phyloP scores from a whole-genome alignment of 2,797 vertebrate genomes.

The Neostethus bicornis region DNA sequence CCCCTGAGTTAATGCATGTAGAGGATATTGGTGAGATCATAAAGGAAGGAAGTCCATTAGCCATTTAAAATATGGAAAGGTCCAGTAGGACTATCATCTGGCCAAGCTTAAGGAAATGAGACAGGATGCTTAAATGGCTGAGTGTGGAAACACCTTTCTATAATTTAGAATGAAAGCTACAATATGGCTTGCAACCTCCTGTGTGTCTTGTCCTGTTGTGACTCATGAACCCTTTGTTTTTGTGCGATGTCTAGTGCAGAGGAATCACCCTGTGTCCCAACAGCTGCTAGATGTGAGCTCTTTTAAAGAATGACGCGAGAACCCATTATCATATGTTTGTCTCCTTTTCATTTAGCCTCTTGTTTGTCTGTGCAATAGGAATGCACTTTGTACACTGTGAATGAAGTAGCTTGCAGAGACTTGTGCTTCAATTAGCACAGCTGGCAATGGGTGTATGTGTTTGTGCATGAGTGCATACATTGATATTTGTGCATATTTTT shows the following conservation, averaged over 20 bases:
- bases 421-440: conserved; percentile 51
- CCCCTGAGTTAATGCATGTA: conserved; percentile 52
- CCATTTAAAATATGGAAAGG: conserved; percentile 38
- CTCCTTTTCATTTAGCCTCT: conserved; percentile 60
- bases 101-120: conserved; percentile 58
- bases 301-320: conserved; percentile 49
- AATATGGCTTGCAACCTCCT: conserved; percentile 27
- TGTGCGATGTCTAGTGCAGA: conserved; percentile 53
- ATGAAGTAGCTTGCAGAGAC: conserved; percentile 59
- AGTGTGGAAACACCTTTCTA: conserved; percentile 64
- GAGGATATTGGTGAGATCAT: conserved; percentile 73
- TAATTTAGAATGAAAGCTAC: conserved; percentile 26
- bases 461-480: conserved; percentile 14
- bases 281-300: conserved; percentile 57
- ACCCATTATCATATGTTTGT: conserved; percentile 59
- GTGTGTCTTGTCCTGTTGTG: conserved; percentile 44
- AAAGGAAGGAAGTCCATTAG: conserved; percentile 65
- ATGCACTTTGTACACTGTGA: conserved; percentile 47
- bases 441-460: conserved; percentile 48
- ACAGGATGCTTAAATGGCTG: conserved; percentile 62
- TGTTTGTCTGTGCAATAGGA: conserved; percentile 50
- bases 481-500: conserved; percentile 33
- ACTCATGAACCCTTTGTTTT: conserved; percentile 54
- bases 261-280: conserved; percentile 50
- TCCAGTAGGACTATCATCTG: conserved; percentile 71